Base-by-base conservation (phyloP, 1,140 invertebrate genomes). In the Prorops nasuta region DNA sequence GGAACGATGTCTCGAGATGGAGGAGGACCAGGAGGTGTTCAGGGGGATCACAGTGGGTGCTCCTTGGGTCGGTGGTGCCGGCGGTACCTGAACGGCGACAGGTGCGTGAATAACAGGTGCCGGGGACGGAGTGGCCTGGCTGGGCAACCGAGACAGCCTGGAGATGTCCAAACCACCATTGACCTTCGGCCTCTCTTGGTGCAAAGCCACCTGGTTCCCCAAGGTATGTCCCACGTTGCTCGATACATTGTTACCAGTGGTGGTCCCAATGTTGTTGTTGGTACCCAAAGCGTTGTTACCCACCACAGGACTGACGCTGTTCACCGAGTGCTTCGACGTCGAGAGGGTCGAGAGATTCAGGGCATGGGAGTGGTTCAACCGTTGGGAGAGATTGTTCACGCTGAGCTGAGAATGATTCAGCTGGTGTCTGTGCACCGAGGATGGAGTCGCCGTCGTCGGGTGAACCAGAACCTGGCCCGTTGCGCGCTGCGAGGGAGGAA, bases 241-340 rank as follows among this genome's bases (percentile, higher is more conserved):
- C 17, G 49, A 47, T 7, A 54, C 21, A 12, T 41, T 17, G 20
- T 22, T 14, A 10, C 24, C 36, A 15, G 39, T 47, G 1, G 31
- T 35, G 7, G 28, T 53, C 34, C 32, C 18, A 39, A 37, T 53
- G 43, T 2, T 56, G 39, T n/a, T 58, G 57, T 17, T 53, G 41
- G 42, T 64, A 31, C n/a, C 56, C 44, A 8, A 43, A 44, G 8
- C 57, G 31, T 36, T 51, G 24, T 28, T 28, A 10, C 61, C 44
- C 35, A 61, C 44, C 6, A 64, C 52, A 50, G 67, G 58, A 60
- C 75, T 72, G 3, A 79, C 81, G 20, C 84, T 84, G 28, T 84
- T 84, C n/a, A 88, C 80, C 12, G 86, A 88, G 59, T 89, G 87
- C 65, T 88, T 88, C 1, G 86, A 87, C 8, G 77, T 78, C 44